Percentiles rank a stretch among this genome's conserved stretches.
phyloP scores from a whole-genome alignment of 2,113 vertebrate species.

The Pelmatolapia mariae region DNA sequence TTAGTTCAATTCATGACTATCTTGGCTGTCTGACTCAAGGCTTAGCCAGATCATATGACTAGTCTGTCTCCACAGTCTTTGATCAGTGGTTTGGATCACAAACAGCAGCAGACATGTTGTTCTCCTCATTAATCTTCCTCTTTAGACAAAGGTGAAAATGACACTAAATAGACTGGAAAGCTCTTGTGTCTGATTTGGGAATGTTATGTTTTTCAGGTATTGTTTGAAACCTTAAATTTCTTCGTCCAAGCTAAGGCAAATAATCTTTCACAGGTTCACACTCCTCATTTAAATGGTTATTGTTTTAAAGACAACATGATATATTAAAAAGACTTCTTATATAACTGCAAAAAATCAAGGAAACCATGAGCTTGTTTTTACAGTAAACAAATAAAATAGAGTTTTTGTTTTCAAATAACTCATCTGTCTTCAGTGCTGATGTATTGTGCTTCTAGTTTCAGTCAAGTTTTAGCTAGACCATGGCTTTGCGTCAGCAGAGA shows the following conservation, averaged over 20 bases:
- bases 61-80: slow-evolving; percentile 23
- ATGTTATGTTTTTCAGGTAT: neutral
- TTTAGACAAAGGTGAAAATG: neutral
- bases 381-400: neutral
- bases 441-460: neutral
- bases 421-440: neutral
- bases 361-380: neutral
- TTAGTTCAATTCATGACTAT: neutral
- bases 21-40: neutral
- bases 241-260: neutral
- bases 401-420: neutral
- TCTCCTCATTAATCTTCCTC: slow-evolving; percentile 1
- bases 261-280: neutral
- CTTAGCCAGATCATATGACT: slow-evolving; percentile 18
- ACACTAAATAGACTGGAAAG: slow-evolving; percentile 9
- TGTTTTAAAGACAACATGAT: neutral
- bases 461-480: neutral
- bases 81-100: slow-evolving; percentile 22
- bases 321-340: neutral
- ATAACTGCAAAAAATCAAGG: neutral
- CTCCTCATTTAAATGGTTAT: neutral
- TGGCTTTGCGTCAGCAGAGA: slow-evolving; percentile 36
- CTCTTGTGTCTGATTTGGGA: neutral
- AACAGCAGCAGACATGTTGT: neutral
- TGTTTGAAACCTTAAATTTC: neutral